These are phyloP conservation scores for Romanogobio albipinnatus DNA, from an alignment of 2,113 vertebrate species.

Conservation along the genomic window DNA sequence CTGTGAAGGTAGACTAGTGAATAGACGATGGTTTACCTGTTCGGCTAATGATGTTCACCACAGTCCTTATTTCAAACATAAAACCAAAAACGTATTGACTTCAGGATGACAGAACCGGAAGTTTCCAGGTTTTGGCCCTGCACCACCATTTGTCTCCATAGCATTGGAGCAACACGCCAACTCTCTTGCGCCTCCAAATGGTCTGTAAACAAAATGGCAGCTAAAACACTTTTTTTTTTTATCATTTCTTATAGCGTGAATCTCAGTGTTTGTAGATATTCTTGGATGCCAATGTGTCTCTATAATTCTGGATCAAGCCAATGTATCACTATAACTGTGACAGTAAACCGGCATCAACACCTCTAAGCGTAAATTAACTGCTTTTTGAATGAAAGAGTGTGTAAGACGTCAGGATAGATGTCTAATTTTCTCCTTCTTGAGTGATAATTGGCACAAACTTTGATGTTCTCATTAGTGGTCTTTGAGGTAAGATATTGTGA, in stretches of 20 bases:
- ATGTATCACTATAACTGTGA: background rate
- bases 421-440: background rate
- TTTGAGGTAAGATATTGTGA: background rate
- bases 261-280: background rate
- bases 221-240: background rate
- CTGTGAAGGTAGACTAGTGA: too few species aligned
- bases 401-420: background rate
- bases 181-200: background rate
- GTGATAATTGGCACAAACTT: constrained; percentile 23
- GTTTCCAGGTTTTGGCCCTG: too few species aligned
- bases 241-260: too few species aligned
- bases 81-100: too few species aligned
- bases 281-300: too few species aligned
- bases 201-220: background rate
- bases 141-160: too few species aligned
- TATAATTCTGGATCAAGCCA: too few species aligned
- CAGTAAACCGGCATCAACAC: constrained; percentile 6
- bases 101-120: too few species aligned
- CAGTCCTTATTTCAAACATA: too few species aligned
- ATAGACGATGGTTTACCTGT: too few species aligned
- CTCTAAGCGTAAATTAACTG: background rate
- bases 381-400: background rate
- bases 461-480: constrained; percentile 16
- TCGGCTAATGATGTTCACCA: too few species aligned
- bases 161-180: background rate